Base-by-base conservation (phyloP, 1,140 invertebrate genomes). In the Antheraea pernyi region DNA sequence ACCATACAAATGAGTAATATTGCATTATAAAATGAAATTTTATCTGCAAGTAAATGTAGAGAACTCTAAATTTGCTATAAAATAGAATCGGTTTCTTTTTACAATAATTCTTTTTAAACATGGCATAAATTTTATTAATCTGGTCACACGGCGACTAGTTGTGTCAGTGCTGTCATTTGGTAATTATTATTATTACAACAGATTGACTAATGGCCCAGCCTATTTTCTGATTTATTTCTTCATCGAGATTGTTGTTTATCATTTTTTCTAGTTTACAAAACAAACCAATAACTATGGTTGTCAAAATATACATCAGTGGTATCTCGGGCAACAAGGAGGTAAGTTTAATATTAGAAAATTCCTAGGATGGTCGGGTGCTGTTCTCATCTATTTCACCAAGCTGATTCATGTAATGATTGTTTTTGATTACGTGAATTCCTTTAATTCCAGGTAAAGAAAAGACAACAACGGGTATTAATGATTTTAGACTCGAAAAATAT, bases 291-390 rank as follows among this genome's bases (percentile, higher is more conserved):
- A 87, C 68, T 92, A 98, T 98, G 97, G 97, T 96, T 85, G 95
- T 98, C 75, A 98, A 97, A 95, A 95, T 98, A 74, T 98, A 97
- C 91, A 94, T 97, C 88, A 97, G 97, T 86, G 96, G 97, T 79
- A 97, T 97, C 93, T 97, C 97, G 82, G 97, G 97, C 73, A 97
- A 97, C 89, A 97, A 98, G 93, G 97, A 98, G 96, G 97, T 97
- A 92, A 75, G 90, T 82, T 78, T 83, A 85, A 86, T 19, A 85
- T 84, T 86, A 84, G 76, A 82, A 86, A 83, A 82, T 83, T 82
- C 78, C 84, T 84, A 77, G 80, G 78, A 79, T 70, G 77, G 78
- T 83, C 79, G 82, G 85, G 81, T 77, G 69, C 77, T 75, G 83
- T 85, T 82, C 77, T 81, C 70, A 69, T 78, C 75, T 79, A 84